Evolutionary conservation across 1,140 invertebrate genomes (phyloP), one percentile per base, ranked within the genome.

Genomic region (Chlorops oryzae): DNA sequence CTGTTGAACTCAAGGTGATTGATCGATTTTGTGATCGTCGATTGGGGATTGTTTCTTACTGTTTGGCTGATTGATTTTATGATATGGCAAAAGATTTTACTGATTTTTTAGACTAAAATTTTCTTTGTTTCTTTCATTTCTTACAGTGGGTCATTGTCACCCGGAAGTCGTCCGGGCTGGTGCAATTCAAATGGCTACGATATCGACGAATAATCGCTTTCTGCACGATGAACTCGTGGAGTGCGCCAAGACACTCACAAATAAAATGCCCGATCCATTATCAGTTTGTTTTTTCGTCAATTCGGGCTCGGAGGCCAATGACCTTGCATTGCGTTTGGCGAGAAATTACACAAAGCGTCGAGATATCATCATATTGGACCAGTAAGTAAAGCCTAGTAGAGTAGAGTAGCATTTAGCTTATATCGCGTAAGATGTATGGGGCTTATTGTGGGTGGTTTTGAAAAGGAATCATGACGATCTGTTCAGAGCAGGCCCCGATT

Each of bases 291-390:
- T 90, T 75, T 90, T 98, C 59, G 93, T 97, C 15, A 99, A 99
- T 74, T 99, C 96, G 2, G 96, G 95, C n/a, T 98, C 94, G 23
- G 96, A 99, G 77, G 95, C 96, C 3, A 99, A 99, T 76, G 96
- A 99, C 75, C 76, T 99, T 55, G 96, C 96, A 1, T 70, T 99
- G 5, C 80, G 95, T 39, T 75, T 99, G 37, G 92, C 95, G 2
- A 79, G 87, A 49, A 82, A 90, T 38, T 87, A 96, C 65, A 98
- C 94, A 2, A 84, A 87, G 54, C 81, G 87, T 41, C 82, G 85
- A 58, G 94, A 99, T 67, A 80, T 96, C 28, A 90, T 99, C 58
- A 87, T 90, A 0, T 70, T 98, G 13, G 94, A 99, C 70, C 92
- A 97, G 96, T 98, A 82, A 92, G 92, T 86, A 64, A n/a, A n/a